These are phyloP conservation scores for Notocelia uddmanniana DNA, from an alignment of 2,888 invertebrate species.

Conservation along the genomic window DNA sequence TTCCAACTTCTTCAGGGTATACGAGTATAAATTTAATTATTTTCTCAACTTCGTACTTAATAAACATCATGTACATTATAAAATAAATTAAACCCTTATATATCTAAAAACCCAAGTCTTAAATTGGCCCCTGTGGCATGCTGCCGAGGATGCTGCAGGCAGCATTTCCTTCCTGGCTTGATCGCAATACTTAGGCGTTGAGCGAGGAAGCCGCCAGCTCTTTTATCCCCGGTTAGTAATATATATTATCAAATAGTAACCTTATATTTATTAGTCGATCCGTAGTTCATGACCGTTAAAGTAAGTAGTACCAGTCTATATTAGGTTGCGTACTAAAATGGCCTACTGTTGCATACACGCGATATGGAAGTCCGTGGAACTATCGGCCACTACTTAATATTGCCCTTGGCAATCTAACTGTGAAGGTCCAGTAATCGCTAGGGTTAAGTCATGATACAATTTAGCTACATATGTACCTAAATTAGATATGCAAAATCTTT, in stretches of 20 bases:
- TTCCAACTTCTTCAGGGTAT: neutral
- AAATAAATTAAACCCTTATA: no score
- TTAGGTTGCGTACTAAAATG: conserved; percentile 21
- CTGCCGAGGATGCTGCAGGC: no score
- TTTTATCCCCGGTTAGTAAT: neutral
- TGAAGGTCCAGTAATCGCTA: conserved; percentile 37
- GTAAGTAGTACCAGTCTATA: no score
- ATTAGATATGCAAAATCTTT: no score
- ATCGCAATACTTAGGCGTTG: no score
- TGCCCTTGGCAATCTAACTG: conserved; percentile 38
- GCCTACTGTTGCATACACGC: conserved; percentile 25
- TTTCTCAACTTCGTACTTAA: no score
- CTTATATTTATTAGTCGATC: neutral
- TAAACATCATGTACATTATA: no score
- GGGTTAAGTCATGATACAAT: conserved; percentile 14
- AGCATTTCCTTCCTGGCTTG: no score
- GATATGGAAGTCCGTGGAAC: conserved; percentile 31
- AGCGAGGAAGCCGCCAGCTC: no score
- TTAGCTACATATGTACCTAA: neutral
- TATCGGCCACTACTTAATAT: conserved; percentile 30
- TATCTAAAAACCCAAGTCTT: no score
- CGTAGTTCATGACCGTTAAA: conserved; percentile 16
- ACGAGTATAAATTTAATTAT: no score
- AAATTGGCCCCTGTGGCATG: no score
- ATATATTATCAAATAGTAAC: neutral